Evolutionary conservation across 2,113 vertebrate species (phyloP), one percentile per base, ranked within the genome.

Genomic region (Natator depressus): DNA sequence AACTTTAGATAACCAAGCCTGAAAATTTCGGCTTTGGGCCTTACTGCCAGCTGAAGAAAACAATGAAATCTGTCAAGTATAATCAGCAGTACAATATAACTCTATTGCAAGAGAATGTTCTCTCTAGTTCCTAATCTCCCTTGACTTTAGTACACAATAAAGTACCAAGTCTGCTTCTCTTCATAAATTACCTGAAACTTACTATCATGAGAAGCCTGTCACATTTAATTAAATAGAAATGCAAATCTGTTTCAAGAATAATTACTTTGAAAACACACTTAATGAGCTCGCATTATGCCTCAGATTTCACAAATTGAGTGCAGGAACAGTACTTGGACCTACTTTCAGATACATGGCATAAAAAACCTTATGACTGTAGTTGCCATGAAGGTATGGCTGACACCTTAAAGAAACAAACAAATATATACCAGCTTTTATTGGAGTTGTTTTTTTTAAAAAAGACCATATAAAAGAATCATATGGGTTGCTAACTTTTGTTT

Each of bases 61-160:
- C 92, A 92, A 89, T 85, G 35, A 75, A 85, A 89, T 35, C 59
- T 91, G 78, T 42, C 72, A 88, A 78, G 42, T 88, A 94, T 92
- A 89, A 90, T 92, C 54, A 89, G 42, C 85, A 79, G n/a, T 55
- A 78, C 62, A 82, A 3, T 85, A 24, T 25, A 85, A 88, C 27
- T 47, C 12, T 50, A 54, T 0, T 29, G 85, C 81, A 55, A 46
- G 82, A 85, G 38, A 89, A 83, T 59, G 9, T 3, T 87, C 57
- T 89, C 50, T 57, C 76, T 80, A 78, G 54, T 80, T 84, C 69
- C n/a, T 88, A 81, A 88, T 62, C 38, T 55, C 90, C 62, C 69
- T 89, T 54, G 69, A 84, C 72, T 86, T 55, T 19, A 6, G 9
- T 35, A 49, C 3, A 2, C 3, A 24, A 14, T 87, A 13, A 90